Evolutionary conservation across 2,797 vertebrate species (phyloP), one percentile per base, ranked within the genome.

Genomic region (Rhodeus uyekii): DNA sequence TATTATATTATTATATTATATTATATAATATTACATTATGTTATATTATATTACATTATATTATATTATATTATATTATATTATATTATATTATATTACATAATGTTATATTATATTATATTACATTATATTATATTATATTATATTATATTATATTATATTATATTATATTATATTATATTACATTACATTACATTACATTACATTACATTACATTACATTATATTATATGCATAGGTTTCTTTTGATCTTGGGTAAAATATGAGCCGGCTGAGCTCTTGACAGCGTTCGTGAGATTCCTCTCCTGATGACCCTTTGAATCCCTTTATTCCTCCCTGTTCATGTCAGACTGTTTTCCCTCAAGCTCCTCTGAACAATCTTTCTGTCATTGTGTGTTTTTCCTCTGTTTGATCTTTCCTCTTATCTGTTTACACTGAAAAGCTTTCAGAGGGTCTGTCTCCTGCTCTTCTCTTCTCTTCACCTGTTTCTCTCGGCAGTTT

Each of bases 361-460:
- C 75, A 32, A 63, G 69, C 64, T 9, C 16, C 32, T 8, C 58
- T 29, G 4, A 36, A 76, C 48, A 29, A 44, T 60, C 29, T 42
- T 36, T 78, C 84, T 61, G 39, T 80, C 78, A 8, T 0, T 38
- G 67, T 73, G 42, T 73, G 64, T 69, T 69, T 32, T n/a, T 44
- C 36, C n/a, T 32, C 24, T n/a, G 42, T 73, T 73, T 73, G 53
- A 72, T 79, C 44, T 46, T 12, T 12, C 4, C 42, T 67, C n/a
- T 68, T 38, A 65, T 79, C 64, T 58, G n/a, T 44, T 38, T 16
- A 32, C 55, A 27, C 55, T 13, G n/a, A n/a, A n/a, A n/a, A n/a
- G n/a, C 27, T 73, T n/a, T 48, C 69, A 36, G 69, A 46, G 16
- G 5, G 14, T 48, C 42, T 71, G 68, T 32, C 68, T 71, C 19